Conservation (phyloP, 2,888 invertebrate species). For the Cryptocheilus praepositus region DNA sequence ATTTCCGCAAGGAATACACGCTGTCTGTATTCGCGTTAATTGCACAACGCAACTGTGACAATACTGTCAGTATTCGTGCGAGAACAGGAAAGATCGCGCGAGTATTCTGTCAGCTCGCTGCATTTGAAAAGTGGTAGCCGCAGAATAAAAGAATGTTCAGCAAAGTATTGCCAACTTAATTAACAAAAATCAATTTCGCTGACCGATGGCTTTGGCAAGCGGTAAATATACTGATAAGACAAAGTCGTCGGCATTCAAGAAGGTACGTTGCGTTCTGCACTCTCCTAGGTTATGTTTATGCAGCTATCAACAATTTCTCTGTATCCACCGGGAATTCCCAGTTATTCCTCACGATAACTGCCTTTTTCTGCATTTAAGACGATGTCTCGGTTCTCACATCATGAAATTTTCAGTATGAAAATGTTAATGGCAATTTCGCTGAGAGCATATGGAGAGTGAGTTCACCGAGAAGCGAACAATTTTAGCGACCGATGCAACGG, state of each 20-base stretch:
- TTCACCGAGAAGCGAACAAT: not conserved
- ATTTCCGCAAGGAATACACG: no score
- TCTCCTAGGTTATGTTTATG: constrained; percentile 7
- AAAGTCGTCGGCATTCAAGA: not conserved
- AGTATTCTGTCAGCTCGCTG: no score
- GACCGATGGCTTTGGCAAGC: not conserved
- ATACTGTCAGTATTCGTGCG: no score
- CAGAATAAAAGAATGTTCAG: not conserved
- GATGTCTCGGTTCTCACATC: not conserved
- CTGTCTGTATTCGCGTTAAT: no score
- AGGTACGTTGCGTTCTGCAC: not conserved
- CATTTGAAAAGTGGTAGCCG: no score
- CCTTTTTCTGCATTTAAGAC: not conserved
- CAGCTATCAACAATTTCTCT: not conserved
- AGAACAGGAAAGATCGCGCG: no score
- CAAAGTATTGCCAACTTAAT: constrained; percentile 5
- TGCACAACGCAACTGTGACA: no score
- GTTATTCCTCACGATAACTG: not conserved
- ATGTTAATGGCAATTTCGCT: not conserved
- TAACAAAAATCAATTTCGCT: not conserved
- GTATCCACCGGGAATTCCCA: not conserved
- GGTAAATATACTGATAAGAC: constrained; percentile 1
- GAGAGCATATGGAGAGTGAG: constrained; percentile 1
- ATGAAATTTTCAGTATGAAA: not conserved
- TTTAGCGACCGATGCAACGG: no score